A percentile compares a stretch with the other conserved stretches of the same genome.
These are phyloP conservation scores for Melinaea marsaeus DNA, from an alignment of 2,888 invertebrate genomes.

Conservation along the genomic window DNA sequence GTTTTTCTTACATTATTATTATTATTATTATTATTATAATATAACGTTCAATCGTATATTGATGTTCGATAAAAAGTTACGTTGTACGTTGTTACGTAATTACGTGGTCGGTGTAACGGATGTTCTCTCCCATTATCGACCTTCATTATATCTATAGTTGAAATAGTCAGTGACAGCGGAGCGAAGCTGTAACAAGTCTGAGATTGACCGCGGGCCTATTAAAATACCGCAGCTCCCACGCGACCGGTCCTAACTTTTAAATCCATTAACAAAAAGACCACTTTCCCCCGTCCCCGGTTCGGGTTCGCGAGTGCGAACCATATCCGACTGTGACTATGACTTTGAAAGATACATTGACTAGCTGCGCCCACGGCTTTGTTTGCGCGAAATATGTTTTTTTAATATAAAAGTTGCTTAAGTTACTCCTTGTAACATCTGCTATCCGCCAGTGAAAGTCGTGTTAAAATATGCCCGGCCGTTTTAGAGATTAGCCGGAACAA, in stretches of 20 bases:
- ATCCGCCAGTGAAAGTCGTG: too few relatives aligned
- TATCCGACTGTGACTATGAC: conserved; percentile 27
- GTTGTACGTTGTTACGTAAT: too few relatives aligned
- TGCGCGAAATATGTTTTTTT: too few relatives aligned
- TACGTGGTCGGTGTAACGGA: conserved; percentile 21
- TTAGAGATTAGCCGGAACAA: too few relatives aligned
- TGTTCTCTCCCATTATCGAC: conserved; percentile 24
- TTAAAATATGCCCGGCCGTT: too few relatives aligned
- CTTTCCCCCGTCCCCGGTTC: conserved; percentile 21
- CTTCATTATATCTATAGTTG: conserved; percentile 26
- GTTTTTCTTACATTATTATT: too few relatives aligned
- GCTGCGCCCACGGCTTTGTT: too few relatives aligned
- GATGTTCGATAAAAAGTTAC: conserved; percentile 5
- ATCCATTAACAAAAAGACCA: conserved; percentile 15
- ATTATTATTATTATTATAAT: too few relatives aligned
- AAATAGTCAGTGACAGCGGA: conserved; percentile 17
- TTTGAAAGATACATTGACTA: neutral
- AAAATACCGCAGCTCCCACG: conserved; percentile 37
- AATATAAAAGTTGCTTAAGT: too few relatives aligned
- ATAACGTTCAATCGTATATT: conserved; percentile 12
- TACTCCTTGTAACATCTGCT: too few relatives aligned
- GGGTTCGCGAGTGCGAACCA: conserved; percentile 26
- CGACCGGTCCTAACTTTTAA: conserved; percentile 23
- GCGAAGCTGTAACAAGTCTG: conserved; percentile 32
- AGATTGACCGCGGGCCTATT: conserved; percentile 34